Conservation (phyloP, 2,888 invertebrate species). For the Lagria hirta region DNA sequence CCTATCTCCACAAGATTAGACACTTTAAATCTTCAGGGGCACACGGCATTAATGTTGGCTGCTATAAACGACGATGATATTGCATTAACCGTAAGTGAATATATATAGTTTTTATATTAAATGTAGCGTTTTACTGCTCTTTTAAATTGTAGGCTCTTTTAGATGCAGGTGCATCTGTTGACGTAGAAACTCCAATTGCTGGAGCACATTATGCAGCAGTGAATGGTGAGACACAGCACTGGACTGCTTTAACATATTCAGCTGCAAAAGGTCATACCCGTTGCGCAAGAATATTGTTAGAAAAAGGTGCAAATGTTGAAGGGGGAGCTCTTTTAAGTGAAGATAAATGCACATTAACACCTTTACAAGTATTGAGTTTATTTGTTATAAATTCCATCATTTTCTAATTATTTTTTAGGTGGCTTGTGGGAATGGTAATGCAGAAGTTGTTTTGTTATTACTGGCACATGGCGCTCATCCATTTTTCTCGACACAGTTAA, state of each 20-base stretch:
- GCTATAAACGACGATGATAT: constrained; percentile 78
- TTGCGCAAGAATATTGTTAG: constrained; percentile 66
- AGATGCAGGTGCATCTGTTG: constrained; percentile 81
- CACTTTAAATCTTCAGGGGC: constrained; percentile 75
- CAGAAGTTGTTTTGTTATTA: constrained; percentile 77
- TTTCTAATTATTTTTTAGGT: constrained; percentile 58
- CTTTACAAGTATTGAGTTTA: constrained; percentile 77
- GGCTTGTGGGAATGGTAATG: constrained; percentile 76
- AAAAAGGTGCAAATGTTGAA: constrained; percentile 81
- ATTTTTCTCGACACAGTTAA: constrained; percentile 80
- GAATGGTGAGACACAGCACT: constrained; percentile 71
- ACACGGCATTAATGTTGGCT: constrained; percentile 83
- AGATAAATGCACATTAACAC: constrained; percentile 84
- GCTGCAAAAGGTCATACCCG: constrained; percentile 61
- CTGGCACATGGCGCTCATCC: constrained; percentile 86
- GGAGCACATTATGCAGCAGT: constrained; percentile 52
- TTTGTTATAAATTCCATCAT: background rate
- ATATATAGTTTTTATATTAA: constrained; percentile 1
- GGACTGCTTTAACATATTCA: constrained; percentile 89
- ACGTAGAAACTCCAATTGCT: constrained; percentile 77
- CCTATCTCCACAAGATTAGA: constrained; percentile 72
- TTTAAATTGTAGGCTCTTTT: constrained; percentile 43
- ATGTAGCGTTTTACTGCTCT: background rate
- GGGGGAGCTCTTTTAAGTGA: constrained; percentile 82
- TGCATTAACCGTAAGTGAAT: constrained; percentile 61